Evolutionary conservation across 2,113 vertebrate genomes (phyloP).

Genomic region (Thalassarche chlororhynchos): DNA sequence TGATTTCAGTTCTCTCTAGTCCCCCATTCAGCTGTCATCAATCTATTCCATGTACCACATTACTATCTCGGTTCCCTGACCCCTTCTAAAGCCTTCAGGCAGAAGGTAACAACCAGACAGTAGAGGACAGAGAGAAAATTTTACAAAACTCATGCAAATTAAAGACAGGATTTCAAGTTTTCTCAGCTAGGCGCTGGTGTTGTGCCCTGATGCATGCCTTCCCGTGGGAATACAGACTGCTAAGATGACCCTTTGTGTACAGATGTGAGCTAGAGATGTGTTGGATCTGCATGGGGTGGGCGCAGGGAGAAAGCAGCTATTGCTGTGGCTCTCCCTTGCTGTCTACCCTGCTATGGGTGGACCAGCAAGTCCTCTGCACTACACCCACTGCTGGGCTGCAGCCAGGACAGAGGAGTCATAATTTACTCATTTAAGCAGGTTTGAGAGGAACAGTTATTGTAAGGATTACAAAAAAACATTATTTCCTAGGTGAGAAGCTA

Average conservation of each 20-base stretch:
- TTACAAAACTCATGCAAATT: not conserved
- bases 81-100: not conserved
- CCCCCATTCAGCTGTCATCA: not conserved
- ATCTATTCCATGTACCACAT: not conserved
- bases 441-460: not conserved
- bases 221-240: not conserved
- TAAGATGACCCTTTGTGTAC: not conserved
- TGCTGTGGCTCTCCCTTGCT: not conserved
- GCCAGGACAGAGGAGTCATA: not conserved
- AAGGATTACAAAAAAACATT: not conserved
- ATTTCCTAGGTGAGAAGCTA: not conserved
- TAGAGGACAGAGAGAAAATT: not conserved
- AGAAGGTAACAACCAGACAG: not conserved
- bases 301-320: not conserved
- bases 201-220: not conserved
- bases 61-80: not conserved
- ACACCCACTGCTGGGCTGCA: not conserved
- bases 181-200: not conserved
- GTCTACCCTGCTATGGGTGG: not conserved
- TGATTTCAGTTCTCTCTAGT: not conserved
- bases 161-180: not conserved
- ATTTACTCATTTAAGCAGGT: not conserved
- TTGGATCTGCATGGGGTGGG: not conserved
- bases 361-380: not conserved
- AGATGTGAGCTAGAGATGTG: rapidly evolving